Conservation (phyloP, 2,113 vertebrate genomes). For the Astatotilapia flaviijosephi region DNA sequence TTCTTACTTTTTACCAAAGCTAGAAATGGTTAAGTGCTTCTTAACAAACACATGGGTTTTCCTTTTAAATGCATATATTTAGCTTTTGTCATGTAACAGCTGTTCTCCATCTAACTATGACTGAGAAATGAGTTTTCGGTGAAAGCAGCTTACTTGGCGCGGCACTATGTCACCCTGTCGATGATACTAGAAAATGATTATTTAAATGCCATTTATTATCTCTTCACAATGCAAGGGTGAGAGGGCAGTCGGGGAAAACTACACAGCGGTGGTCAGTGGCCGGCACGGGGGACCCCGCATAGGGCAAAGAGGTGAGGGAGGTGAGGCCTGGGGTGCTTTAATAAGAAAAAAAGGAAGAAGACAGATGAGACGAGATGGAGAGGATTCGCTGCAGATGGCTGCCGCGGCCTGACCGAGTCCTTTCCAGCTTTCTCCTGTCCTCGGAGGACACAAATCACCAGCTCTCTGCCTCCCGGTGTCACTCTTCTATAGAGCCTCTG, state of each 20-base stretch:
- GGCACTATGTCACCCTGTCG: background rate
- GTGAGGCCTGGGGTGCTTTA: background rate
- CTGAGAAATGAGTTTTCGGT: slow-evolving; percentile 7
- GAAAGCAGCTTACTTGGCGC: slow-evolving; percentile 15
- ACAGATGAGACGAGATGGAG: background rate
- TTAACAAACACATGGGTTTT: background rate
- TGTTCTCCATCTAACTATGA: slow-evolving; percentile 3
- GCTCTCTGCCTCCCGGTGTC: slow-evolving; percentile 17
- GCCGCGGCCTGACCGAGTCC: background rate
- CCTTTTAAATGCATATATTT: background rate
- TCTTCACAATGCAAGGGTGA: background rate
- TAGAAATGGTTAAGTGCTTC: background rate
- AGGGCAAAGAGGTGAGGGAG: slow-evolving; percentile 17
- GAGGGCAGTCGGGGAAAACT: background rate
- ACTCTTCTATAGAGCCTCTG: background rate
- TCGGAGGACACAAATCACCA: slow-evolving; percentile 51
- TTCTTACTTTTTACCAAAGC: background rate
- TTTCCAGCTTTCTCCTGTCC: background rate
- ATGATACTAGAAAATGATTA: slow-evolving; percentile 29
- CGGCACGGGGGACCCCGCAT: background rate
- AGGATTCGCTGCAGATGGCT: slow-evolving; percentile 34
- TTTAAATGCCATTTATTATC: slow-evolving; percentile 46
- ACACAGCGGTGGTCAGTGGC: background rate
- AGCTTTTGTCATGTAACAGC: slow-evolving; percentile 1
- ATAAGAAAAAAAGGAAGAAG: background rate